Base-by-base conservation (phyloP, 2,113 vertebrate genomes). In the Rhinolophus sinicus region DNA sequence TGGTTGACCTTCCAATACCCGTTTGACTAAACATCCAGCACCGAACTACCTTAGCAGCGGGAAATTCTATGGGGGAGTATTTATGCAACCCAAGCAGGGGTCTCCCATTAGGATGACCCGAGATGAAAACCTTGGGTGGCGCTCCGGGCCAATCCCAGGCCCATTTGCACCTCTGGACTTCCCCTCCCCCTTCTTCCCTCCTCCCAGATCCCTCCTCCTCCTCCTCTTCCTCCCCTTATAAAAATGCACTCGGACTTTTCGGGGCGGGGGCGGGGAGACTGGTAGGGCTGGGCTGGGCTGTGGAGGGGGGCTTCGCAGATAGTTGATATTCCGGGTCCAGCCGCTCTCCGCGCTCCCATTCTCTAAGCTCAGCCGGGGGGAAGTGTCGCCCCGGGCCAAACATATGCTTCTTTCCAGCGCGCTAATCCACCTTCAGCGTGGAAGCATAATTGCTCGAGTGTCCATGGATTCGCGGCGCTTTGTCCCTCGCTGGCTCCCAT, bases 401-500 rank as follows among this genome's bases (percentile, higher is more conserved):
- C 99, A 99, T 99, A 99, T 99, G 99, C 99, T 99, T 99, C 99
- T 99, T 99, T 99, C 99, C 99, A 99, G 99, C 98, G 99, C 99
- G 99, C 99, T 99, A 99, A 99, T 99, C 99, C 99, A 99, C 99
- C 99, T 99, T 99, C 99, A 99, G 99, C 99, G 99, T 99, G 99
- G 99, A 99, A 99, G 99, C 99, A 99, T 99, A 99, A 99, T 99
- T 99, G 99, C 99, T 99, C 99, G 99, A 99, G 99, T 99, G 99
- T 99, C 99, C 99, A 99, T 99, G 99, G 99, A 99, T 99, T 99
- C 99, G 98, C 99, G 98, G 99, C 98, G 99, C 99, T 99, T 99
- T 99, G 99, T 99, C 99, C 99, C 99, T 99, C 99, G 99, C 99
- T 99, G 99, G 99, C 99, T 99, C 99, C 99, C 99, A 99, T 99